Base-by-base conservation (phyloP, 37 sponge, comb jelly and placozoan species). In the Corticium candelabrum region DNA sequence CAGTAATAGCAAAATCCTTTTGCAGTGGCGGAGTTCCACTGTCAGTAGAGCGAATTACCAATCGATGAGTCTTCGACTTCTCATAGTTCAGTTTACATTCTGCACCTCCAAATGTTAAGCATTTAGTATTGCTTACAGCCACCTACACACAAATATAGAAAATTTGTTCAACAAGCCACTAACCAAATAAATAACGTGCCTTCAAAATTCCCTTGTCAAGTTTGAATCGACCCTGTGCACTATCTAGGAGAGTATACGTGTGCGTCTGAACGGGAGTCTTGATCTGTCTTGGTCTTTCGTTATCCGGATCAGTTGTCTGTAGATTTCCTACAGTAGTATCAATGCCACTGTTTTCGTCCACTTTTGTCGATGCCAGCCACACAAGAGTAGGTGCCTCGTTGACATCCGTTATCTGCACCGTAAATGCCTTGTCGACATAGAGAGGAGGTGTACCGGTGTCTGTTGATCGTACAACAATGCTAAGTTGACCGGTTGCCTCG, bases 151-250 rank as follows among this genome's bases (percentile, higher is more conserved):
- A 43, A 5, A 11, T 21, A 21, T 5, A 43, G 5, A 11, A 21
- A 5, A 43, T 43, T 43, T 11, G 11, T 21, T 21, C 11, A 4
- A 43, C 11, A 11, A 43, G 11, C 56, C 56, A 43, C 56, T 43
- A 5, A 43, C 11, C 5, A 21, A 43, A 5, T 11, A 43, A 21
- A 11, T 21, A 43, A 43, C 56, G 4, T 43, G 11, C 56, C 56
- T 70, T 4, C 4, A 70, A 5, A 4, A n/a, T 32, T n/a, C 73
- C 73, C 29, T 4, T n/a, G 4, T 4, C 7, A 32, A 70, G 34
- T 15, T 70, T 70, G 73, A 70, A 70, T 70, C 73, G 73, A 4
- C 73, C 73, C 29, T n/a, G 34, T n/a, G 73, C 73, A 7, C n/a
- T 70, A 29, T 70, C 73, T 5, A 70, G 5, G n/a, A 70, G 5